Conservation (phyloP, 2,888 invertebrate species). For the Lasius fuliginosus region DNA sequence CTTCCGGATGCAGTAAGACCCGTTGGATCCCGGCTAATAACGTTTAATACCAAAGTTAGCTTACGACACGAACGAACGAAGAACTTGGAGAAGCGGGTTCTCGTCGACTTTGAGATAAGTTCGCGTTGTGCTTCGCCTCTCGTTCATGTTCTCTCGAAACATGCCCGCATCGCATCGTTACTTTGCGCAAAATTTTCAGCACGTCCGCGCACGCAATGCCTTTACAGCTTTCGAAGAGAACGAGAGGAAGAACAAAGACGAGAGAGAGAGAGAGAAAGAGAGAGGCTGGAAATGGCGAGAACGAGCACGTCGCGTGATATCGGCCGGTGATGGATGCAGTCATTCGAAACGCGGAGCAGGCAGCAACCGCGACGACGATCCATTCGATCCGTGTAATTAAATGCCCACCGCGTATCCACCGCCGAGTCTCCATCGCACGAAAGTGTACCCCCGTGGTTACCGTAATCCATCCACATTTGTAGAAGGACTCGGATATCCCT, state of each 20-base stretch:
- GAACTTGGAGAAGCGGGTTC: constrained; percentile 15
- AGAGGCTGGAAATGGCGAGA: constrained; percentile 63
- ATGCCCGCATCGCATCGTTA: constrained; percentile 40
- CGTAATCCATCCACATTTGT: constrained; percentile 61
- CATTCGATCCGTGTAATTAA: constrained; percentile 67
- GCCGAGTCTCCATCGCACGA: constrained; percentile 56
- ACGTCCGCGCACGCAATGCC: constrained; percentile 47
- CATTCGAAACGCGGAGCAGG: constrained; percentile 54
- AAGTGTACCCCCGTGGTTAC: constrained; percentile 51
- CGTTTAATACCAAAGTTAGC: constrained; percentile 54
- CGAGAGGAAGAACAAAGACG: background rate
- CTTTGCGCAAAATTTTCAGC: constrained; percentile 54
- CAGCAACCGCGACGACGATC: constrained; percentile 48
- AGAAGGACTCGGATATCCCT: constrained; percentile 18
- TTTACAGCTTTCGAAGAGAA: constrained; percentile 37
- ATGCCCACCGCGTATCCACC: constrained; percentile 59
- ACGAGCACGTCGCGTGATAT: constrained; percentile 53
- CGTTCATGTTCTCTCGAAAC: constrained; percentile 52
- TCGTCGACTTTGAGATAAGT: constrained; percentile 50
- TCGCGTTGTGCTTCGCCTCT: constrained; percentile 29
- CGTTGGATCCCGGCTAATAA: constrained; percentile 48
- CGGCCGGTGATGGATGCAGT: constrained; percentile 57
- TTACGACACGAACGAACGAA: constrained; percentile 48
- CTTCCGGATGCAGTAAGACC: constrained; percentile 25
- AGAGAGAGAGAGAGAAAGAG: background rate